phyloP scores from a whole-genome alignment of 2,888 invertebrate genomes.

The Calephelis perditalis region DNA sequence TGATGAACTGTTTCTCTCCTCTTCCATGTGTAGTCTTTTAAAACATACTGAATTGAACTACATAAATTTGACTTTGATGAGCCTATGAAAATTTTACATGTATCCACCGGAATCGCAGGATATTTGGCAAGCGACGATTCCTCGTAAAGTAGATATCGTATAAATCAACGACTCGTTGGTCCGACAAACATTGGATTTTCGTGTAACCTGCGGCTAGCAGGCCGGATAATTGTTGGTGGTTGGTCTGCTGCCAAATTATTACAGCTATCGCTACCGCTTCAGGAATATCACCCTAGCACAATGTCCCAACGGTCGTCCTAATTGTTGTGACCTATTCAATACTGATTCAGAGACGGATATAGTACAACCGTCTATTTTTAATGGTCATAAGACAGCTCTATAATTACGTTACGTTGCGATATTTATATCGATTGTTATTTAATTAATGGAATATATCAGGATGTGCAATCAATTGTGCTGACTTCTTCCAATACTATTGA shows the following conservation, averaged over 20 bases:
- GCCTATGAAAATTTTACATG: neutral
- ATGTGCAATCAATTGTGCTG: no score
- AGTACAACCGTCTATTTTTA: conserved; percentile 20
- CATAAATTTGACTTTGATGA: no score
- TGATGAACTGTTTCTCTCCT: no score
- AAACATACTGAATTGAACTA: no score
- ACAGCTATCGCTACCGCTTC: conserved; percentile 7
- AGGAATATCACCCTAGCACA: conserved; percentile 8
- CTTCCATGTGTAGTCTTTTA: no score
- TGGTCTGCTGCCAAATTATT: conserved; percentile 8
- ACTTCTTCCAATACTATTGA: no score
- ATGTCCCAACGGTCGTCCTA: conserved; percentile 8
- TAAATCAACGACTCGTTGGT: conserved; percentile 10
- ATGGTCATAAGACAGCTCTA: conserved; percentile 8
- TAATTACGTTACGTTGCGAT: conserved; percentile 1
- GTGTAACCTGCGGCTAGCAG: conserved; percentile 9
- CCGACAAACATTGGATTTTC: conserved; percentile 1
- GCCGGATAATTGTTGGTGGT: conserved; percentile 10
- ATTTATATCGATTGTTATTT: conserved; percentile 6
- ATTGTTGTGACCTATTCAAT: conserved; percentile 42
- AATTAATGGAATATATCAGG: neutral
- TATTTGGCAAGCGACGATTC: conserved; percentile 5
- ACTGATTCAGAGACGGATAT: conserved; percentile 50
- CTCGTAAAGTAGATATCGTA: conserved; percentile 9
- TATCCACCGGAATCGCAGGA: neutral